Base-by-base conservation (phyloP, 2,888 invertebrate genomes). In the Endomychus coccineus region DNA sequence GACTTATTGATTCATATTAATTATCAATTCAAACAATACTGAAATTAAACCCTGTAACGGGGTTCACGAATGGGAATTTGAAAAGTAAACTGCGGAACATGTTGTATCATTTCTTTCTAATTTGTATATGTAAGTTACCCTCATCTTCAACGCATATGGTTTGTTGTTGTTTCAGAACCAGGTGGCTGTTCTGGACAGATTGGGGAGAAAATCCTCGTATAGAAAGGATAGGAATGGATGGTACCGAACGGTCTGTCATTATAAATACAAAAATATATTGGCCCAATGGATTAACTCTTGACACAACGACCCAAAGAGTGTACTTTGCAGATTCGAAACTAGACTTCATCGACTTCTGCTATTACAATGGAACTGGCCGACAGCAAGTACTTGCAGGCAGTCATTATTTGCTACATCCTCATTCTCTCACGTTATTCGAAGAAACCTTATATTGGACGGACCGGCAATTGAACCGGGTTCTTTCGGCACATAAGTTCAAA, bases 151-250 rank as follows among this genome's bases (percentile, higher is more conserved):
- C n/a, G n/a, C n/a, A n/a, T 19, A 19, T 19, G 19, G 19, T 19
- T 9, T 5, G 19, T 27, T 16, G 4, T 17, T 5, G 10, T 46
- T 55, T 39, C 38, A 64, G 64, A 16, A 80, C 90, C 0, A 71
- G 84, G 3, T 87, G 86, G 78, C 71, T 98, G 36, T 98, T 98
- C 73, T 98, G 97, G 97, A 92, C 94, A 0, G 97, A 98, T 65
- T 97, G 97, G 97, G 96, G 96, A 24, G 91, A 94, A 64, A 87
- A 94, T 67, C 97, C 98, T 1, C 73, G 95, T 1, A 87, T 98
- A 39, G 97, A 98, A 62, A 72, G 95, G 38, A 84, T 94, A 4
- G 94, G 94, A 10, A 88, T 98, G 89, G 97, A 98, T 59, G 97
- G 97, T 1, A 80, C 81, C 0, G 82, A 83, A 54, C 75, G 95